Conservation (phyloP, 2,888 invertebrate genomes). For the Gryllus longicercus region DNA sequence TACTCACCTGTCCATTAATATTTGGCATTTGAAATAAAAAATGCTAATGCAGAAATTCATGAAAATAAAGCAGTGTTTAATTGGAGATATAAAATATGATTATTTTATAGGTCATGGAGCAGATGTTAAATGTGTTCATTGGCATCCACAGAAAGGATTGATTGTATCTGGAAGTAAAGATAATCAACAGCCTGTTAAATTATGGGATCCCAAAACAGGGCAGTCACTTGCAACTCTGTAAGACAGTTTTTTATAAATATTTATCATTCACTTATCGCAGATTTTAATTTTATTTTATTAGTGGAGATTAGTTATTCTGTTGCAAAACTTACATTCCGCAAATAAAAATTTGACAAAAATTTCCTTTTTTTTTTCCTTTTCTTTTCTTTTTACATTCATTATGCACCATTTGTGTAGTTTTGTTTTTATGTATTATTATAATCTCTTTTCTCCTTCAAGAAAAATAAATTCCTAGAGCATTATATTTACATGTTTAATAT, state of each 20-base stretch:
- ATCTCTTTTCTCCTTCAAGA: slow-evolving; percentile 30
- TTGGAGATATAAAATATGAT: too few species aligned
- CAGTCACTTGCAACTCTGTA: slow-evolving; percentile 90
- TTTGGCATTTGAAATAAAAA: too few species aligned
- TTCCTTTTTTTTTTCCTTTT: too few species aligned
- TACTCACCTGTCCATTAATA: slow-evolving; percentile 18
- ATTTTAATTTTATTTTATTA: background rate
- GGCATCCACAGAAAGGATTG: slow-evolving; percentile 97
- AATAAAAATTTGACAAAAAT: too few species aligned
- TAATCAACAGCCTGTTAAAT: slow-evolving; percentile 97
- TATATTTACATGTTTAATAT: background rate
- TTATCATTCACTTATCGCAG: background rate
- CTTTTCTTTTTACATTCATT: too few species aligned
- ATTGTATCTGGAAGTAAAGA: slow-evolving; percentile 99
- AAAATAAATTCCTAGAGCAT: slow-evolving; percentile 4
- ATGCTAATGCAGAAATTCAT: background rate
- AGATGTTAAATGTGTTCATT: slow-evolving; percentile 98
- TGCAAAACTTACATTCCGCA: background rate
- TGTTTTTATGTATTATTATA: slow-evolving; percentile 20
- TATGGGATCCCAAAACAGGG: slow-evolving; percentile 98
- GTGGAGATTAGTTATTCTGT: background rate
- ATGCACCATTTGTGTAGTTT: background rate
- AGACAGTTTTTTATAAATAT: slow-evolving; percentile 44
- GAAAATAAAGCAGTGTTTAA: slow-evolving; percentile 26
- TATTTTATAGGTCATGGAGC: slow-evolving; percentile 80